phyloP scores from a whole-genome alignment of 2,888 invertebrate genomes.

The Sinohyriopsis cumingii region DNA sequence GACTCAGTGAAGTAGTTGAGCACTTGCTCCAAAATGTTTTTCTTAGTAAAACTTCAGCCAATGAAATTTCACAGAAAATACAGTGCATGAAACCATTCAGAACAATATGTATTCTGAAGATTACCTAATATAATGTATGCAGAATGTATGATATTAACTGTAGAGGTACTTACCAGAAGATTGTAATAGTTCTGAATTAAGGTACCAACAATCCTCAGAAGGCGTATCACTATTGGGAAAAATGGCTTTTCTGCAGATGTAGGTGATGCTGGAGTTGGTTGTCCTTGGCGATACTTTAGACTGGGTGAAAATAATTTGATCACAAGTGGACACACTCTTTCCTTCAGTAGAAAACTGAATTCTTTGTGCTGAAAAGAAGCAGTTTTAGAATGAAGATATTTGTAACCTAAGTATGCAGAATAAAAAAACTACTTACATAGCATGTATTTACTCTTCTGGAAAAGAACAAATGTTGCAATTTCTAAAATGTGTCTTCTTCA shows the following conservation, averaged over 20 bases:
- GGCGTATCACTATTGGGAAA: slow-evolving; percentile 96
- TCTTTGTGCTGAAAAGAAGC: slow-evolving; percentile 83
- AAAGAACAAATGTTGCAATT: too few species aligned
- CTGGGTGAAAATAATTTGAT: slow-evolving; percentile 98
- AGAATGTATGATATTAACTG: too few species aligned
- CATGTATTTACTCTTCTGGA: too few species aligned
- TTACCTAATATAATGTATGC: too few species aligned
- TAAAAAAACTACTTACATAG: too few species aligned
- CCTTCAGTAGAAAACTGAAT: slow-evolving; percentile 94
- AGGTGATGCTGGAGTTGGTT: slow-evolving; percentile 62
- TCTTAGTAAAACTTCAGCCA: too few species aligned
- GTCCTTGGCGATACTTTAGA: slow-evolving; percentile 86
- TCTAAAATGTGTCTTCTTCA: too few species aligned
- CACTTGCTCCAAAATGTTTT: too few species aligned
- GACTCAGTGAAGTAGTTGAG: too few species aligned
- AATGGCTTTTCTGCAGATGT: slow-evolving; percentile 85
- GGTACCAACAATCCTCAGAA: slow-evolving; percentile 92
- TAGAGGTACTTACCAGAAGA: slow-evolving; percentile 80
- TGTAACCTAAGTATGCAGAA: not conserved
- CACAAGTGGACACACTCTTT: slow-evolving; percentile 97
- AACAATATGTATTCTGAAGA: too few species aligned
- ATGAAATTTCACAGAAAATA: too few species aligned
- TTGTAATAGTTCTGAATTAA: slow-evolving; percentile 94
- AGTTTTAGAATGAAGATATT: slow-evolving; percentile 1
- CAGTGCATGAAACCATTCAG: too few species aligned